Conservation (phyloP, 2,113 vertebrate species). For the Hipposideros armiger region DNA sequence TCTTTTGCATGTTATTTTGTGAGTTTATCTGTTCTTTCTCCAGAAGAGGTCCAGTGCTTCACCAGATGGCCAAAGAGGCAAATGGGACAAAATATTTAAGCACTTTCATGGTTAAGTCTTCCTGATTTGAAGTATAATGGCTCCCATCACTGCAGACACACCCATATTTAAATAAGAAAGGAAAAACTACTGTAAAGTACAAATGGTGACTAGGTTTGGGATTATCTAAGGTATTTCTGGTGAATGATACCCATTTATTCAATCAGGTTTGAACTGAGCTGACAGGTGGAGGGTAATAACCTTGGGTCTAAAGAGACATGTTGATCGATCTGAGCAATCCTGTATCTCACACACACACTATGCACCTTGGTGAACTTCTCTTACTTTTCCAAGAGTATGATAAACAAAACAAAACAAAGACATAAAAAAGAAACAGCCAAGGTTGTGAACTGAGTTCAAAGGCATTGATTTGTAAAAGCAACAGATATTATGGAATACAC, state of each 20-base stretch:
- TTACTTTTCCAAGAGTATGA: neutral
- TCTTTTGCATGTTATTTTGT: constrained; percentile 6
- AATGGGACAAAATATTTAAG: neutral
- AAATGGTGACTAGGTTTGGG: neutral
- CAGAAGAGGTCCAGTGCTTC: neutral
- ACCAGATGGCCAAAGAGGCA: neutral
- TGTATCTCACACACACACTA: neutral
- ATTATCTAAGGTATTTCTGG: neutral
- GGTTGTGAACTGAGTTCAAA: neutral
- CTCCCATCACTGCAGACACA: neutral
- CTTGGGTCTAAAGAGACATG: neutral
- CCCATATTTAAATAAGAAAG: neutral
- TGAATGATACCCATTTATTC: neutral
- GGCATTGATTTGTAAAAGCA: neutral
- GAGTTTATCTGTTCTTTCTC: neutral
- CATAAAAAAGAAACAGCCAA: neutral
- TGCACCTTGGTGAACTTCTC: neutral
- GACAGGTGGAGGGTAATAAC: neutral
- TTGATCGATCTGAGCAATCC: neutral
- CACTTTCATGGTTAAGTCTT: neutral
- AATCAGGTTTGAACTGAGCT: neutral
- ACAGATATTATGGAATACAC: neutral
- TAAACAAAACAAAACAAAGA: neutral
- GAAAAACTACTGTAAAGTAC: neutral
- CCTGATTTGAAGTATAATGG: neutral